These are phyloP conservation scores for Halocaridina rubra DNA, from an alignment of 2,888 invertebrate genomes.

Conservation along the genomic window DNA sequence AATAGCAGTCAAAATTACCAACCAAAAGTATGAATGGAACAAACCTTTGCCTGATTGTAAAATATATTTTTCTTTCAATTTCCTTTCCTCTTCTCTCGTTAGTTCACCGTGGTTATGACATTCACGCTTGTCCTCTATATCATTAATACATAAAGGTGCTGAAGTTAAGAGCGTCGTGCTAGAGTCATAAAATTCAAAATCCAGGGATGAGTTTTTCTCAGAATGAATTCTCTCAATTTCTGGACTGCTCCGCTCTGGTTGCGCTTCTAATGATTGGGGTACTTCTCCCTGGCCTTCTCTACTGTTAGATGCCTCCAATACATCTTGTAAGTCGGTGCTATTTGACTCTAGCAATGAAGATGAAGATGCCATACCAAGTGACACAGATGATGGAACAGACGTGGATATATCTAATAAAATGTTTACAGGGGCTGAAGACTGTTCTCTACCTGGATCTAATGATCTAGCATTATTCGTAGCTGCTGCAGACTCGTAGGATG, in stretches of 20 bases:
- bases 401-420: not conserved
- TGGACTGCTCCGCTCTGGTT: not conserved
- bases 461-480: not conserved
- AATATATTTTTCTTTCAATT: slow-evolving; percentile 31
- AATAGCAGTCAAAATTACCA: no score
- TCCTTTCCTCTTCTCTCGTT: slow-evolving; percentile 44
- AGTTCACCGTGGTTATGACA: not conserved
- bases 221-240: not conserved
- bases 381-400: not conserved
- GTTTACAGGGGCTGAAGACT: not conserved
- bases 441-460: not conserved
- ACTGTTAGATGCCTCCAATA: not conserved
- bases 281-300: not conserved
- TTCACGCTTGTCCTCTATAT: not conserved
- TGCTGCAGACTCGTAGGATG: not conserved
- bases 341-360: not conserved
- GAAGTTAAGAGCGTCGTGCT: not conserved
- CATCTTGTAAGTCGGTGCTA: not conserved
- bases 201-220: not conserved
- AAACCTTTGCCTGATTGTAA: slow-evolving; percentile 32
- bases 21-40: no score
- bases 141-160: not conserved
- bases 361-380: not conserved
- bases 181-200: not conserved
- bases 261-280: not conserved